A percentile compares a stretch with the other conserved stretches of the same genome.
Conservation (phyloP, 2,888 invertebrate genomes). For the Phoronis australis region DNA sequence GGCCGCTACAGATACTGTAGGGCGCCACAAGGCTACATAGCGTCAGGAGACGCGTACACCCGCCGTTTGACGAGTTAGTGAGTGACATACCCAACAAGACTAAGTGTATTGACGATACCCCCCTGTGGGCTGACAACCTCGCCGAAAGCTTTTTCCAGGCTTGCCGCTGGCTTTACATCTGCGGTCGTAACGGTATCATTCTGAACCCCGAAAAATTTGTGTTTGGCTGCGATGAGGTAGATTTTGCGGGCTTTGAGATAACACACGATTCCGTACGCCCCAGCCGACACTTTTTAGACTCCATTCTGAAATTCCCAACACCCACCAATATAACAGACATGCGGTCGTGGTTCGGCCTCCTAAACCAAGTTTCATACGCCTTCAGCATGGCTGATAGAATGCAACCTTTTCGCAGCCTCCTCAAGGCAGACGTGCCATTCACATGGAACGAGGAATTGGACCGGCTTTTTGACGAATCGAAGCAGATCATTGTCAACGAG, state of each 20-base stretch:
- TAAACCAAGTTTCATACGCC: too few species aligned
- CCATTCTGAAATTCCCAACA: conserved; percentile 20
- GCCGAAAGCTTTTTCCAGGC: conserved; percentile 21
- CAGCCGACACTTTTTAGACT: conserved; percentile 13
- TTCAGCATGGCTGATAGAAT: conserved; percentile 23
- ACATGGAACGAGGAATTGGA: conserved; percentile 1
- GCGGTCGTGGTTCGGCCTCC: conserved; percentile 24
- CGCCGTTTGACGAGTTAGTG: conserved; percentile 25
- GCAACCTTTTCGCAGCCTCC: conserved; percentile 21
- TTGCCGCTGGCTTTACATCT: conserved; percentile 19
- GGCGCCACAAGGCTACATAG: conserved; percentile 16
- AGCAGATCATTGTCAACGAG: conserved; percentile 5
- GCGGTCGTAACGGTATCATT: conserved; percentile 20
- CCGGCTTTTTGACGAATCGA: conserved; percentile 4
- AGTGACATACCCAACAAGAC: conserved; percentile 24
- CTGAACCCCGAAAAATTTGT: conserved; percentile 27
- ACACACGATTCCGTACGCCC: conserved; percentile 15
- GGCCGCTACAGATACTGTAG: conserved; percentile 18
- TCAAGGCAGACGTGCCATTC: conserved; percentile 16
- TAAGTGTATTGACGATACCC: conserved; percentile 22
- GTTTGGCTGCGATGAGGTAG: conserved; percentile 17
- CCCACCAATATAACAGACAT: conserved; percentile 20
- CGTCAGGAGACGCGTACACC: conserved; percentile 22
- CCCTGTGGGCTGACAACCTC: conserved; percentile 22
- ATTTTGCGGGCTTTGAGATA: conserved; percentile 25